Base-by-base conservation (phyloP, 2,888 invertebrate species). In the Lochmaea capreae region DNA sequence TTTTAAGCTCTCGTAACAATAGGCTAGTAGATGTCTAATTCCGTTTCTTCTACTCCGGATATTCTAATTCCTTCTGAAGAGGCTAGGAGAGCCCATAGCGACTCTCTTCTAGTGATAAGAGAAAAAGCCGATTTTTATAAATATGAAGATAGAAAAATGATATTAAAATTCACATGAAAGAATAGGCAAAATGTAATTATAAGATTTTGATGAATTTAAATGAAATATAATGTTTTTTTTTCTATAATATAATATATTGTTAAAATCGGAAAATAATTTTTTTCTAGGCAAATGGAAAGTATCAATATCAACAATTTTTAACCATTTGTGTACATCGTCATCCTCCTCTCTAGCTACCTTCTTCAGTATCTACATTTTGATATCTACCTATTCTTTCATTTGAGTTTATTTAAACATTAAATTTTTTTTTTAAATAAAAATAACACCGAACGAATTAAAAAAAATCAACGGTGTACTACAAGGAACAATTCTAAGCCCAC, bases 341-440 rank as follows among this genome's bases (percentile, higher is more conserved):
- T 68, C 68, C 68, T 68, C 68, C 68, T 68, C 68, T 68, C 68
- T 49, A 18, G 62, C 62, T 63, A 42, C 62, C 62, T 39, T 63
- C 62, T 42, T 63, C 62, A 63, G 39, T 63, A 63, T 63, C 54
- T 61, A 61, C 39, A 61, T 33, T 59, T 58, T 58, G 46, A 11
- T 18, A 18, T 42, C 26, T 11, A 67, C 67, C 62, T 61, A 68
- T 68, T 68, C 68, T 68, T 68, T 68, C 68, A 68, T 68, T 68
- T 68, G 68, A 43, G 52, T 67, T 39, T n/a, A 67, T 26, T 54
- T n/a, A 33, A 46, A 42, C 16, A 59, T 63, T 63, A 54, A 67
- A 67, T 16, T 63, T n/a, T 39, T 39, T 61, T 63, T 43, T 14
- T 33, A 4, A 26, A 26, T 9, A 26, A 59, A n/a, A n/a, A n/a